Base-by-base conservation (phyloP, 2,888 invertebrate species). In the Syrista parreyssii region DNA sequence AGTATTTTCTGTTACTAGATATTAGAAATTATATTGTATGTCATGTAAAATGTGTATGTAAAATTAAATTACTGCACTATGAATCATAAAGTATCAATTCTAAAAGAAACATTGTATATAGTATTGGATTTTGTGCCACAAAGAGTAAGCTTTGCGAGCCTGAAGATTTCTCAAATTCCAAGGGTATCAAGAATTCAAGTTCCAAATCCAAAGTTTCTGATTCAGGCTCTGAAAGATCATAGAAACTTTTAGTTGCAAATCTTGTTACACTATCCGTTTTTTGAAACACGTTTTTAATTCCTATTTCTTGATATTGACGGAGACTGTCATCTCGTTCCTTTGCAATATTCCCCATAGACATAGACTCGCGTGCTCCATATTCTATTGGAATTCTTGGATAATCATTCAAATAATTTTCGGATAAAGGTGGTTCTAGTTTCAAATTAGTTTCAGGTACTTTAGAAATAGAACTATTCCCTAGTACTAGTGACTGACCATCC, bases 291-390 rank as follows among this genome's bases (percentile, higher is more conserved):
- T 78, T 36, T 35, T 6, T 55, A 23, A 23, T 76, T 23, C 83
- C 85, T 76, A 85, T 84, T 78, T 86, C 84, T 55, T 83, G 77
- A 77, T 84, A 86, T 71, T 80, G 82, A 11, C 75, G 78, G 73
- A 83, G 75, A 79, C 68, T 80, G 73, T 82, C 77, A 23, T 79
- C 85, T 12, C 81, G 73, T 55, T 81, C 79, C 36, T 81, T 83
- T 3, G 80, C 77, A 32, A 78, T 78, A 32, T 82, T 76, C n/a
- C 15, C 73, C 40, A n/a, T 81, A 55, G 71, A 33, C 30, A 71
- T 71, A 9, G 15, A 23, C 12, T 71, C 12, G 31, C 55, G 77
- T 36, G 69, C 69, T 30, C 74, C 68, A 68, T 74, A 32, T 23
- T 6, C n/a, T 3, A 31, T 68, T 12, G 74, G 68, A 68, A 74